phyloP scores from a whole-genome alignment of 2,113 vertebrate genomes.

The Hucho hucho region DNA sequence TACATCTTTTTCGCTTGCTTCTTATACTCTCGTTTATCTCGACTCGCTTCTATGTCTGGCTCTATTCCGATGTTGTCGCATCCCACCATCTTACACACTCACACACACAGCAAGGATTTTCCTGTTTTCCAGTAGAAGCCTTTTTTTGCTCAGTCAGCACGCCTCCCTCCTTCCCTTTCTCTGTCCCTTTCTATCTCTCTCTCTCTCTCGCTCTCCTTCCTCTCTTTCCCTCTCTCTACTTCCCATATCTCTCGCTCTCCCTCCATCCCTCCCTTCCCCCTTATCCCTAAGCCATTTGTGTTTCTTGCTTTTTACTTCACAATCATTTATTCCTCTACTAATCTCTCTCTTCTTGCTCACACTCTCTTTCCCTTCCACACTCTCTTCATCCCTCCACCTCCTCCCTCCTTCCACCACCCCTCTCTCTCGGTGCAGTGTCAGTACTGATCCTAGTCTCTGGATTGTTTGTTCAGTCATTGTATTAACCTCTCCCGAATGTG shows the following conservation, averaged over 20 bases:
- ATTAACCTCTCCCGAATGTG: neutral
- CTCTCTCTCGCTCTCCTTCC: slow-evolving; percentile 20
- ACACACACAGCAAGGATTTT: slow-evolving; percentile 27
- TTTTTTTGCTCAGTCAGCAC: slow-evolving; percentile 51
- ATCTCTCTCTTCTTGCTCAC: slow-evolving; percentile 30
- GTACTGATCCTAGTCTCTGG: slow-evolving; percentile 15
- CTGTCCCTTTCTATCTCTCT: slow-evolving; percentile 11
- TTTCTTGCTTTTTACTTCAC: neutral
- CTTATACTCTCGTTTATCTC: slow-evolving; percentile 4
- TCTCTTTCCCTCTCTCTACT: neutral
- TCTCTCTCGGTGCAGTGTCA: slow-evolving; percentile 44
- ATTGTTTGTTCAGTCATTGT: slow-evolving; percentile 31
- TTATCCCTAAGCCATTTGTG: neutral
- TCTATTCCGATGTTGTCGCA: neutral
- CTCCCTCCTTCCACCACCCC: neutral
- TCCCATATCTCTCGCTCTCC: neutral
- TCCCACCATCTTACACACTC: neutral
- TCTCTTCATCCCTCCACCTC: neutral
- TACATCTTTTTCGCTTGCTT: neutral
- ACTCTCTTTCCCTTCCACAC: slow-evolving; percentile 17
- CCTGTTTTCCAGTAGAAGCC: slow-evolving; percentile 33
- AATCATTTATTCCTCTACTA: slow-evolving; percentile 21
- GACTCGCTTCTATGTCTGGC: neutral
- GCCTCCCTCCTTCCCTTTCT: slow-evolving; percentile 36
- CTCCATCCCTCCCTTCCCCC: neutral